Conservation (phyloP, 2,888 invertebrate species). For the Ophion slaviceki region DNA sequence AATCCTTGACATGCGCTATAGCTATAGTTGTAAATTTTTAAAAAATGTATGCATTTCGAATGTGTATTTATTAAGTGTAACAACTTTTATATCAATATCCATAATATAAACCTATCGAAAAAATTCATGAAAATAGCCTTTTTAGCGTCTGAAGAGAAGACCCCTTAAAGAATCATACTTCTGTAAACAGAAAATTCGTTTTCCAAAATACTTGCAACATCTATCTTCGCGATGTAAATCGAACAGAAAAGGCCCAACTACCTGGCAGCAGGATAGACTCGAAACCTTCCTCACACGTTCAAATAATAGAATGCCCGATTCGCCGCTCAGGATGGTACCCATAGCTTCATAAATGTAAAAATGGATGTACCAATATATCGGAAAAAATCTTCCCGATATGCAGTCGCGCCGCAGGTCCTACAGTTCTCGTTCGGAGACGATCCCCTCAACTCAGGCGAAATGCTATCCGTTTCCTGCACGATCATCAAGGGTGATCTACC, state of each 20-base stretch:
- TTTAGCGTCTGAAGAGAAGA: no score
- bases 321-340: neutral
- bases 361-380: conserved; percentile 7
- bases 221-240: neutral
- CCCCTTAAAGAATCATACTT: no score
- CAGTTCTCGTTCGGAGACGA: conserved; percentile 85
- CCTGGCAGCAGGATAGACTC: neutral
- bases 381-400: conserved; percentile 52
- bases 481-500: conserved; percentile 87
- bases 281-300: neutral
- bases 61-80: no score
- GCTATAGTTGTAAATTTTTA: no score
- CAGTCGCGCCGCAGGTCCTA: conserved; percentile 86
- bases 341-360: neutral
- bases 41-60: no score
- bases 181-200: no score
- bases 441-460: conserved; percentile 85
- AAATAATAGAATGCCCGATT: neutral
- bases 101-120: no score
- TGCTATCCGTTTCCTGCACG: conserved; percentile 86
- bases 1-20: no score
- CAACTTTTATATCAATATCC: no score
- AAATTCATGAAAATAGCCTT: no score
- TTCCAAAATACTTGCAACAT: neutral
- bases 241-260: neutral